Percentiles rank a stretch among this genome's conserved stretches.
Evolutionary conservation across 2,113 vertebrate genomes (phyloP).

Genomic region (Microcebus lehilahytsara): DNA sequence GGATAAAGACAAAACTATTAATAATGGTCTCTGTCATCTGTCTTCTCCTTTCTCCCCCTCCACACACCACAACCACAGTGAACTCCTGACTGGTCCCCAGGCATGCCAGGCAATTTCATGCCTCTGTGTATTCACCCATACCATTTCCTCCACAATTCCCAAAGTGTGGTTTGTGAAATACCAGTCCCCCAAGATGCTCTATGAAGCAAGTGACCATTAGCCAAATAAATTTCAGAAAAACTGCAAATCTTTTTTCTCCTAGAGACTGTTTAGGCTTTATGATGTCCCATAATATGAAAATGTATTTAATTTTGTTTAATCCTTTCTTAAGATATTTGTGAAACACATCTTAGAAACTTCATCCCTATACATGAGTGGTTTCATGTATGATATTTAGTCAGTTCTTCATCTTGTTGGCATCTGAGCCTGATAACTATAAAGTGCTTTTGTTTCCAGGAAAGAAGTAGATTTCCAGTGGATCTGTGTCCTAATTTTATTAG

Average conservation of each 20-base stretch:
- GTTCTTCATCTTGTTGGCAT: background rate
- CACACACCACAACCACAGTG: background rate
- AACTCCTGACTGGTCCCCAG: background rate
- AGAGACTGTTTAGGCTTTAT: background rate
- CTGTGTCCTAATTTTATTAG: slow-evolving; percentile 21
- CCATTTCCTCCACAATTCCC: background rate
- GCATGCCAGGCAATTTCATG: background rate
- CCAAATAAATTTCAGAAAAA: background rate
- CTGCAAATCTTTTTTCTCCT: background rate
- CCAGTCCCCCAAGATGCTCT: background rate
- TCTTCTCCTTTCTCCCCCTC: background rate
- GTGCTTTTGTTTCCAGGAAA: slow-evolving; percentile 11
- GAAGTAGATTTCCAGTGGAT: slow-evolving; percentile 4
- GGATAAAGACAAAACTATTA: background rate
- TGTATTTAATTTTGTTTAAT: background rate
- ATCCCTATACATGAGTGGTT: background rate
- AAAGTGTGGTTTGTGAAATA: background rate
- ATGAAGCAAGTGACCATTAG: background rate
- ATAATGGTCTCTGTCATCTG: background rate
- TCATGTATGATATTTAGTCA: background rate
- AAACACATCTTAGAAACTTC: background rate
- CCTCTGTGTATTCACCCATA: background rate
- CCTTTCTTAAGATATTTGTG: background rate
- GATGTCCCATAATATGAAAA: background rate
- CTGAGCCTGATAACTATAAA: slow-evolving; percentile 17